Percentiles rank a stretch among this genome's conserved stretches.
These are phyloP conservation scores for Drosophila phalerata DNA, from an alignment of 2,888 invertebrate genomes.

Conservation along the genomic window DNA sequence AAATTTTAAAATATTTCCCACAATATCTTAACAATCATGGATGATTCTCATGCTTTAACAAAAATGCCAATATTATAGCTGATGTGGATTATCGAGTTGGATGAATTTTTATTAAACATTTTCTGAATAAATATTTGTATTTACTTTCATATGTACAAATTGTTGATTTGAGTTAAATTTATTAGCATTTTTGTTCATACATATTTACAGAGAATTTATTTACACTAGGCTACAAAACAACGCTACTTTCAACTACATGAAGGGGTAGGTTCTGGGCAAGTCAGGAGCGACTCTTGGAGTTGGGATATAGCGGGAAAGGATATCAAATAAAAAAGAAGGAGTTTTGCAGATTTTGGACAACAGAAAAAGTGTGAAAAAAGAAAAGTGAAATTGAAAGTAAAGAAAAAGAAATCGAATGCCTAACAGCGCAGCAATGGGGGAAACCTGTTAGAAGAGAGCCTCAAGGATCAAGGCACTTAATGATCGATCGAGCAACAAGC, in stretches of 20 bases:
- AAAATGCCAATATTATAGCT: slow-evolving; percentile 76
- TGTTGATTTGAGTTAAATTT: slow-evolving; percentile 46
- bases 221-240: slow-evolving; percentile 77
- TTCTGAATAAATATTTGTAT: slow-evolving; percentile 32
- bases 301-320: slow-evolving; percentile 61
- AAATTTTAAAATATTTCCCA: slow-evolving; percentile 20
- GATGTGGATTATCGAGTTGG: slow-evolving; percentile 35
- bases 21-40: slow-evolving; percentile 41
- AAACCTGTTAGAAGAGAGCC: slow-evolving; percentile 44
- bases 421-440: slow-evolving; percentile 63
- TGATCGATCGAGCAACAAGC: slow-evolving; percentile 34
- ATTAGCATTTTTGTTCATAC: slow-evolving; percentile 81
- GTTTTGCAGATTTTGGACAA: slow-evolving; percentile 17
- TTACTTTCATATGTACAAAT: slow-evolving; percentile 58
- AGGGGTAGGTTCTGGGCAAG: slow-evolving; percentile 87
- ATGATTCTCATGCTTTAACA: slow-evolving; percentile 66
- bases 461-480: slow-evolving; percentile 37
- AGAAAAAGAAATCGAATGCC: slow-evolving; percentile 59
- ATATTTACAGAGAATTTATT: slow-evolving; percentile 58
- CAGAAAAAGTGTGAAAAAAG: slow-evolving; percentile 32
- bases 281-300: slow-evolving; percentile 88
- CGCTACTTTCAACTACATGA: slow-evolving; percentile 86
- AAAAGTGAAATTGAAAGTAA: slow-evolving; percentile 46
- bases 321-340: slow-evolving; percentile 43
- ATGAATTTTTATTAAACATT: slow-evolving; percentile 41